Conservation (phyloP, 2,797 vertebrate species). For the Melanotaenia nigrans region DNA sequence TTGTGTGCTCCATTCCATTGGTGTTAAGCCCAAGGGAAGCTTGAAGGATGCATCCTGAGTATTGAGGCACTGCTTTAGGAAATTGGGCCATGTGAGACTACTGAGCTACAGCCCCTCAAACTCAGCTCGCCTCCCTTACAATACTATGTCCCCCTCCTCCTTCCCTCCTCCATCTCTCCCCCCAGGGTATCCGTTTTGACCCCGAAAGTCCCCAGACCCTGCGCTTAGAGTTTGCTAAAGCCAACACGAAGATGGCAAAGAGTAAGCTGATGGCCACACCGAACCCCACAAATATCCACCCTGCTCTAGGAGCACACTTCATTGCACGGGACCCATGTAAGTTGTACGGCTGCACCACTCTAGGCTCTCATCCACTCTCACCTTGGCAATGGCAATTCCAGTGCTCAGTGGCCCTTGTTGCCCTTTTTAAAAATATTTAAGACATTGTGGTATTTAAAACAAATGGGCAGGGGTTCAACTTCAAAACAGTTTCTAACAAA, state of each 20-base stretch:
- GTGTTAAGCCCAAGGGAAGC: constrained; percentile 20
- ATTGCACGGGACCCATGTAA: constrained; percentile 99
- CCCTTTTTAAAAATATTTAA: constrained; percentile 16
- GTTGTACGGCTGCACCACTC: constrained; percentile 85
- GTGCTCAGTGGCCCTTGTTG: constrained; percentile 37
- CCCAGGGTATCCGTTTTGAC: constrained; percentile 97
- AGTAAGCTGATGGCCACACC: constrained; percentile 99
- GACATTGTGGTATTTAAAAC: constrained; percentile 30
- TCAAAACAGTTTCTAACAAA: constrained; percentile 50
- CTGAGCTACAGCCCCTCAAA: constrained; percentile 64
- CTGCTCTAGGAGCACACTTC: constrained; percentile 98
- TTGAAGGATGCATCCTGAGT: constrained; percentile 65
- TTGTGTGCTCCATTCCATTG: constrained; percentile 16
- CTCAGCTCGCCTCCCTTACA: constrained; percentile 79
- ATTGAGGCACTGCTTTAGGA: constrained; percentile 62
- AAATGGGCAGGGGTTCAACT: constrained; percentile 14
- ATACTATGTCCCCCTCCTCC: constrained; percentile 71
- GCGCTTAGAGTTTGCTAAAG: constrained; percentile 99
- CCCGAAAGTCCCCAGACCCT: constrained; percentile 98
- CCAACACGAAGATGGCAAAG: constrained; percentile 99
- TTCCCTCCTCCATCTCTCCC: constrained; percentile 77
- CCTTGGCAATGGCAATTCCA: constrained; percentile 62
- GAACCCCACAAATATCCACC: constrained; percentile 98
- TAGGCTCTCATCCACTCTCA: constrained; percentile 81
- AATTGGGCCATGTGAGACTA: constrained; percentile 65